Conservation (phyloP, 2,888 invertebrate species). For the Aricia artaxerxes region DNA sequence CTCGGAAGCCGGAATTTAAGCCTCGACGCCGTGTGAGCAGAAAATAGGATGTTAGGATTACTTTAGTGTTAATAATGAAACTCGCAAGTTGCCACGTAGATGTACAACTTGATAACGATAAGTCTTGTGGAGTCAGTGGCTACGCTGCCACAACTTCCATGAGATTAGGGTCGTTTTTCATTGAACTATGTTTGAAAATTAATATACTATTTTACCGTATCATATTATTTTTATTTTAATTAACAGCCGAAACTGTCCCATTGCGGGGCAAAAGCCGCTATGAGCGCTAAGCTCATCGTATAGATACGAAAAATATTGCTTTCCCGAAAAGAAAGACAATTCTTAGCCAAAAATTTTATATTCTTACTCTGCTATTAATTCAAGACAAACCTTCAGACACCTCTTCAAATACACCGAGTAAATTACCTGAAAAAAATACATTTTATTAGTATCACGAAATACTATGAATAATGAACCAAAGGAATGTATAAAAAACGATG, state of each 20-base stretch:
- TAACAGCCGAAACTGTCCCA: not conserved
- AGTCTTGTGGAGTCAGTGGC: not conserved
- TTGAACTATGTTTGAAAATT: not conserved
- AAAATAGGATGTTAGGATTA: constrained; percentile 17
- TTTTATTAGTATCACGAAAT: not conserved
- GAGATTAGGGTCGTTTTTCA: not conserved
- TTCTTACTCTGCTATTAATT: not conserved
- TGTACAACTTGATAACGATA: not conserved
- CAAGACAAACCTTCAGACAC: not conserved
- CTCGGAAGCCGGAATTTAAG: constrained; percentile 6
- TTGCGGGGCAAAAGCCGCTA: not conserved
- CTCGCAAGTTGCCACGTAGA: constrained; percentile 6
- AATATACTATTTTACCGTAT: not conserved
- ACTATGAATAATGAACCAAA: not conserved
- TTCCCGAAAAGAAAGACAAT: too few relatives aligned
- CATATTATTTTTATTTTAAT: not conserved
- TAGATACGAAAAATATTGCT: too few relatives aligned
- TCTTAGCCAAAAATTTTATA: not conserved
- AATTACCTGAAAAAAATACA: constrained; percentile 19
- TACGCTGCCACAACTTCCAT: not conserved
- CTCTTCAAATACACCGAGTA: not conserved
- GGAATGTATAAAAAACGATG: not conserved
- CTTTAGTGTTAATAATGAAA: constrained; percentile 17
- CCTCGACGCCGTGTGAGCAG: constrained; percentile 7
- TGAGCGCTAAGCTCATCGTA: too few relatives aligned